phyloP scores from a whole-genome alignment of 2,113 vertebrate genomes.

The Cepphus grylle region DNA sequence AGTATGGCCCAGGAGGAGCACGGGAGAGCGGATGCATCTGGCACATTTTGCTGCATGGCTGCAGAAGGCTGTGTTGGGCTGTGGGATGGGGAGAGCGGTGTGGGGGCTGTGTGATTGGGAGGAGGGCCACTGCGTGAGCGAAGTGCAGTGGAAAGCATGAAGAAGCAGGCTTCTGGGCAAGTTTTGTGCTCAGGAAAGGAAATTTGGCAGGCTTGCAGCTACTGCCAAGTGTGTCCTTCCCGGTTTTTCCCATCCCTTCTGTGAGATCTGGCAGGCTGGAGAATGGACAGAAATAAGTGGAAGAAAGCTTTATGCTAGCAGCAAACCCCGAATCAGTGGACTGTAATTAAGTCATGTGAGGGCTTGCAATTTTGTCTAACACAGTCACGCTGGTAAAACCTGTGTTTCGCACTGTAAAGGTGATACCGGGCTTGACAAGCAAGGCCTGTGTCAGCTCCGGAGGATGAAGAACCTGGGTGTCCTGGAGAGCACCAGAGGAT shows the following conservation, averaged over 20 bases:
- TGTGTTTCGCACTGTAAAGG: background rate
- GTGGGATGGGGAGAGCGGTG: background rate
- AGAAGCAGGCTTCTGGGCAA: background rate
- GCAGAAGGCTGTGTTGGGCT: background rate
- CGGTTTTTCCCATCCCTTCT: background rate
- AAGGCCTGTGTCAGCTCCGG: background rate
- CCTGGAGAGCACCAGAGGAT: background rate
- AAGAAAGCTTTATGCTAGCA: background rate
- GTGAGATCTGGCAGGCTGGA: background rate
- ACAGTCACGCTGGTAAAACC: background rate
- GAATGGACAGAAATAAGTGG: background rate
- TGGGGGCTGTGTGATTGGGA: accelerated
- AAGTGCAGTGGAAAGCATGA: background rate
- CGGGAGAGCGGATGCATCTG: accelerated
- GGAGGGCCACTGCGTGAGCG: background rate
- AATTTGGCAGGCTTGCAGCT: background rate
- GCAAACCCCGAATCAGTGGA: background rate
- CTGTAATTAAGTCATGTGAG: background rate
- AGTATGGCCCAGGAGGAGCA: background rate
- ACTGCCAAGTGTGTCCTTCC: background rate
- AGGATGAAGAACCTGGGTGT: background rate
- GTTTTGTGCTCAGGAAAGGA: background rate
- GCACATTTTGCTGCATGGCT: background rate
- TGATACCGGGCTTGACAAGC: background rate
- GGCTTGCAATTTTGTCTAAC: background rate